These are phyloP conservation scores for Mesorhabditis spiculigera DNA, from an alignment of 2,888 invertebrate genomes.

Conservation along the genomic window DNA sequence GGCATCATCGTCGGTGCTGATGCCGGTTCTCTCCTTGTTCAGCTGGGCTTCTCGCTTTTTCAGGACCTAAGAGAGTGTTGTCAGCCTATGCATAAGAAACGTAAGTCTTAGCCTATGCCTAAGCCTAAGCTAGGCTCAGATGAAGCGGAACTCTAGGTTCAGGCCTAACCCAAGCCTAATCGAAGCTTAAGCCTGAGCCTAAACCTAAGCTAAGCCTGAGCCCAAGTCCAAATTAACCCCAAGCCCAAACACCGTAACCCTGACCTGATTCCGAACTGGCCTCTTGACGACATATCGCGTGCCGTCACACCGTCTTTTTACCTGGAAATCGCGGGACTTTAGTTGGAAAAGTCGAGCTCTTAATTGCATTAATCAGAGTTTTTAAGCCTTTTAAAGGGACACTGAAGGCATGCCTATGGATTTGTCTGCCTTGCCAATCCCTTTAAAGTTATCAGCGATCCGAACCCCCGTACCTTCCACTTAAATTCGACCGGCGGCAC, in stretches of 20 bases:
- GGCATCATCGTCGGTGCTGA: conserved; percentile 76
- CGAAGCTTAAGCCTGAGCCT: no score
- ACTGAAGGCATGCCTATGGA: no score
- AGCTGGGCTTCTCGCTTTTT: conserved; percentile 71
- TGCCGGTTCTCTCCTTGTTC: conserved; percentile 70
- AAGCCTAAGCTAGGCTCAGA: no score
- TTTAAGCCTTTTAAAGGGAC: neutral
- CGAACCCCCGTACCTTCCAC: conserved; percentile 23
- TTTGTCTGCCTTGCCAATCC: no score
- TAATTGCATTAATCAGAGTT: neutral
- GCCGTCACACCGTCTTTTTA: conserved; percentile 73
- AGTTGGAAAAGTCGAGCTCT: neutral
- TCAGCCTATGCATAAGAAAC: no score
- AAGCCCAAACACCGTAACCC: no score
- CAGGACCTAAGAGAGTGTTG: conserved; percentile 48
- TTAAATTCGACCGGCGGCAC: conserved; percentile 29
- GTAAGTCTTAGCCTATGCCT: no score
- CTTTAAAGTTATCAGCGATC: no score
- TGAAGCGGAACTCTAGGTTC: no score
- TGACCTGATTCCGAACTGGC: conserved; percentile 65
- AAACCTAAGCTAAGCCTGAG: no score
- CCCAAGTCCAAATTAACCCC: no score
- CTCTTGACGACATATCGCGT: conserved; percentile 74
- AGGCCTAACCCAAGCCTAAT: no score
- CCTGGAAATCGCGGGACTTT: conserved; percentile 25